Evolutionary conservation across 2,797 vertebrate species (phyloP), one percentile per base, ranked within the genome.

Genomic region (Eupleurogrammus muticus): DNA sequence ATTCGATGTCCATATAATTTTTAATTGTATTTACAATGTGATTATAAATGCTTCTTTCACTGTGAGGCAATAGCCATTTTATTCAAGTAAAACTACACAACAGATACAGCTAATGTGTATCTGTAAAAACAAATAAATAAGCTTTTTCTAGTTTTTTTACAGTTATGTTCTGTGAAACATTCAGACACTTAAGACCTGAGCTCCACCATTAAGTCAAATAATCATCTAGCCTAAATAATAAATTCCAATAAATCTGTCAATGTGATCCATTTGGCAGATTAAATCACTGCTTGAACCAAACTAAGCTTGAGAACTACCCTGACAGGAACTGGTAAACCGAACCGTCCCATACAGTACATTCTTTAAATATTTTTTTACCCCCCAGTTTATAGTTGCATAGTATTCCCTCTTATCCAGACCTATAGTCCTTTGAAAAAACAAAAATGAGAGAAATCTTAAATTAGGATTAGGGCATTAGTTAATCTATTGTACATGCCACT

Each of bases 401-500:
- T 28, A 28, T 28, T 28, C 28, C 24, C 5, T 21, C 13, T 69
- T 19, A 53, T 20, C 23, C 8, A 16, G 14, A 28, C 10, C 21
- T 5, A 1, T 10, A 34, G 19, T 38, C 9, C 13, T 46, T 34
- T 24, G 0, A 46, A 23, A 23, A 47, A 1, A 34, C 5, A 32
- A 13, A 67, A 53, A 36, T 3, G 5, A 16, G 9, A 47, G 19
- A 24, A 42, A 42, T 11, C 5, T 42, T 42, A 42, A 42, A 42
- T 7, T 19, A 20, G 6, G 1, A 21, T 36, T 23, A 44, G 40
- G 17, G 6, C 1, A 21, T 36, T 23, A 44, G 40, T 44, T 2
- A 44, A 16, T 44, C 2, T 44, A 44, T 17, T 44, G 40, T 44
- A 16, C 16, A 3, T 17, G 40, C 1, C 36, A 76, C 82, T 83